These are phyloP conservation scores for human (Homo sapiens) DNA, from an alignment of 2,113 vertebrate species.

Conservation along the genomic window GRCh38 chr6:33742001-33742500, in stretches of 20 bases:
- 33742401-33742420: neutral
- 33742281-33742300: neutral
- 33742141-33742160: neutral
- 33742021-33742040: neutral
- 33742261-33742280: neutral
- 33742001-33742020: neutral
- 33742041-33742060: accelerated
- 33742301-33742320: neutral
- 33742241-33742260: accelerated
- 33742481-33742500: accelerated
- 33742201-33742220: accelerated
- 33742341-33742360: neutral
- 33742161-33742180: neutral
- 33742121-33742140: neutral
- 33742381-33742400: neutral
- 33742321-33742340: neutral
- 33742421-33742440: neutral
- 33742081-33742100: neutral
- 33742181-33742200: neutral
- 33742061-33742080: accelerated
- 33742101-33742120: neutral
- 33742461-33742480: no score
- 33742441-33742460: accelerated
- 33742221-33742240: neutral
- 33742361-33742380: neutral